Evolutionary conservation across 1,140 invertebrate species (phyloP).

Genomic region (Phymorhynchus buccinoides): DNA sequence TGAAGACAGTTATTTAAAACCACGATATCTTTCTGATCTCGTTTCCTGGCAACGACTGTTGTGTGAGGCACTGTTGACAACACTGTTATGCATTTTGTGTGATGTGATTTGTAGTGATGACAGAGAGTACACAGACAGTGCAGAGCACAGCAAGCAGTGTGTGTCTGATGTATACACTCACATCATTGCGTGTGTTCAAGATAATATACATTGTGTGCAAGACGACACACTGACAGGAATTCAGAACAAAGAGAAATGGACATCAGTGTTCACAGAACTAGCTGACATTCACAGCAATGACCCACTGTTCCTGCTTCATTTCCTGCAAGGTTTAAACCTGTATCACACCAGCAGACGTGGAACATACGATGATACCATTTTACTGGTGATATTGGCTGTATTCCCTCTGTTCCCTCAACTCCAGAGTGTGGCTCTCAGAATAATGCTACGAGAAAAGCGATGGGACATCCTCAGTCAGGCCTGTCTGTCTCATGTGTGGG

Average conservation of each 20-base stretch:
- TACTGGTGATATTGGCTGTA: neutral
- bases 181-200: neutral
- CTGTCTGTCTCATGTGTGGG: neutral
- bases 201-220: neutral
- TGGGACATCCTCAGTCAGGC: slow-evolving; percentile 22
- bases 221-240: neutral
- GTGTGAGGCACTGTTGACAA: too few relatives aligned
- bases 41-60: too few relatives aligned
- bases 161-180: neutral
- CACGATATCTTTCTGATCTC: too few relatives aligned
- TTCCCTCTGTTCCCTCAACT: neutral
- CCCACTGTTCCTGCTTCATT: neutral
- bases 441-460: neutral
- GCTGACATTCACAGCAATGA: neutral
- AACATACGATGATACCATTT: neutral
- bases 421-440: neutral
- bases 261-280: neutral
- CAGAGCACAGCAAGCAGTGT: neutral
- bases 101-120: neutral
- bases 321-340: neutral
- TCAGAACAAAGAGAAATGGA: neutral
- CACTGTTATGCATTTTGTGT: neutral
- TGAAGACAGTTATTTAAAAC: too few relatives aligned
- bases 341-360: neutral
- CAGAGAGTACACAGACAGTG: neutral